These are phyloP conservation scores for Leptopilina syphax DNA, from an alignment of 2,888 invertebrate genomes.

Conservation along the genomic window DNA sequence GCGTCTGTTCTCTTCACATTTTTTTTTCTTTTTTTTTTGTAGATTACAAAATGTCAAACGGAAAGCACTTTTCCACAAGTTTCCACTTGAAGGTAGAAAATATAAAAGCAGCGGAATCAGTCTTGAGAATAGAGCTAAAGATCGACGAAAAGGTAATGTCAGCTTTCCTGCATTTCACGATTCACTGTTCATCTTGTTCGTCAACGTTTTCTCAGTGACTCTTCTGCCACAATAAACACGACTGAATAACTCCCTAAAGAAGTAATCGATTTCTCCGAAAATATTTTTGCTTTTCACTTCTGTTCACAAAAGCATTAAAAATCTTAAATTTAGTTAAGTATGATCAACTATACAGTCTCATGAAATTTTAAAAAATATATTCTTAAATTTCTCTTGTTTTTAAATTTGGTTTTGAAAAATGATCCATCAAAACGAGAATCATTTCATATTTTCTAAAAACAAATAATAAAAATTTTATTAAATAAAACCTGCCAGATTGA, in stretches of 20 bases:
- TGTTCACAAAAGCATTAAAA: background rate
- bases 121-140: slow-evolving; percentile 5
- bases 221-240: slow-evolving; percentile 10
- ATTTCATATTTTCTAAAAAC: no score
- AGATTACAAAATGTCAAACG: slow-evolving; percentile 2
- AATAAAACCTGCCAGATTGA: no score
- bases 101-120: slow-evolving; percentile 25
- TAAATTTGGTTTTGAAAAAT: no score
- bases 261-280: slow-evolving; percentile 18
- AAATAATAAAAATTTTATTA: no score
- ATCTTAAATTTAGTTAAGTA: background rate
- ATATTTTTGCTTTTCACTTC: slow-evolving; percentile 23
- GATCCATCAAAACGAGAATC: no score
- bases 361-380: background rate
- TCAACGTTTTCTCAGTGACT: slow-evolving; percentile 8
- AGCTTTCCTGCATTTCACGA: slow-evolving; percentile 31
- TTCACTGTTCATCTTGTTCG: slow-evolving; percentile 22
- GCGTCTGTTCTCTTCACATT: slow-evolving; percentile 18
- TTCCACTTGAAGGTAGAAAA: slow-evolving; percentile 21
- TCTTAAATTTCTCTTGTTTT: no score
- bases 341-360: background rate
- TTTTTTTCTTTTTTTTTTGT: background rate
- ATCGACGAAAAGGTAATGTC: slow-evolving; percentile 25
- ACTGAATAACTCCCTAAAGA: background rate
- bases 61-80: slow-evolving; percentile 32